These are phyloP conservation scores for Ectemnius lituratus DNA, from an alignment of 2,888 invertebrate species.

Conservation along the genomic window DNA sequence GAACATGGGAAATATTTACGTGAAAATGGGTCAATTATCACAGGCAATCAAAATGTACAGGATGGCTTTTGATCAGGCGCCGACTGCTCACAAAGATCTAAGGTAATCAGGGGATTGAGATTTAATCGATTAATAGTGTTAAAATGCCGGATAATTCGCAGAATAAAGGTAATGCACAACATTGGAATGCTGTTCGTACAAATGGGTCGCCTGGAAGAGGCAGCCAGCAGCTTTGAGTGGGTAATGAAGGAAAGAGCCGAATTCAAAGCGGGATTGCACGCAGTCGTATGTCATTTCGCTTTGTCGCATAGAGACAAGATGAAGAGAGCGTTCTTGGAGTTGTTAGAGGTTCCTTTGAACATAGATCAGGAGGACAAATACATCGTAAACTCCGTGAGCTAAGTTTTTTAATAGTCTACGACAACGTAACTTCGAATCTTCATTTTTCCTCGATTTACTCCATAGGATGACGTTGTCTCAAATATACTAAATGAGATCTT, in stretches of 20 bases:
- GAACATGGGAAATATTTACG: conserved; percentile 99
- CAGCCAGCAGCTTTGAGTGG: conserved; percentile 97
- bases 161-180: conserved; percentile 98
- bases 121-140: conserved; percentile 92
- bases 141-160: conserved; percentile 75
- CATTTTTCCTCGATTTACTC: conserved; percentile 2
- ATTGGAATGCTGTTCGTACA: conserved; percentile 96
- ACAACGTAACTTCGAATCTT: conserved; percentile 18
- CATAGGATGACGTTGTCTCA: conserved; percentile 79
- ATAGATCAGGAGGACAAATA: conserved; percentile 87
- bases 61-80: conserved; percentile 98
- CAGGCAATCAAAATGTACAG: conserved; percentile 98
- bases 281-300: conserved; percentile 93
- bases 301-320: conserved; percentile 95
- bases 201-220: conserved; percentile 97
- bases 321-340: conserved; percentile 92
- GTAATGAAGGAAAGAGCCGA: conserved; percentile 98
- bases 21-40: conserved; percentile 94
- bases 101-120: conserved; percentile 79
- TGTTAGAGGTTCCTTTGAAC: conserved; percentile 92
- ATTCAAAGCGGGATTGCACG: conserved; percentile 91
- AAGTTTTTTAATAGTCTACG: conserved; percentile 28
- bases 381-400: conserved; percentile 71
- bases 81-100: conserved; percentile 94
- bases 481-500: conserved; percentile 85